These are phyloP conservation scores for Chymomyza procnemis DNA, from an alignment of 2,888 invertebrate species.

Conservation along the genomic window DNA sequence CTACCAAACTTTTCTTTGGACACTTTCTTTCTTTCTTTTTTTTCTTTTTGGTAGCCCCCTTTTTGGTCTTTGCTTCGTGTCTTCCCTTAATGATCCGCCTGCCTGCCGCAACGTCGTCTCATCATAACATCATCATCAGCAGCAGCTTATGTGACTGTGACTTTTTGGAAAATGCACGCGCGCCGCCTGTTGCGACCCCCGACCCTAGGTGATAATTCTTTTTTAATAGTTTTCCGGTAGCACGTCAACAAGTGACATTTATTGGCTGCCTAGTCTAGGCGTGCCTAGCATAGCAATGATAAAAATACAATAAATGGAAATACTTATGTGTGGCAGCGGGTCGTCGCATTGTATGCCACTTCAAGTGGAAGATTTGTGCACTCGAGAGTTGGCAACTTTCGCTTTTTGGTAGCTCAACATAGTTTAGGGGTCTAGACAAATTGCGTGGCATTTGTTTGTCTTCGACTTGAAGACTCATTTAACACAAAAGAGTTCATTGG, in stretches of 20 bases:
- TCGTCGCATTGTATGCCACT: neutral
- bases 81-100: slow-evolving; percentile 26
- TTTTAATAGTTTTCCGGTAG: slow-evolving; percentile 73
- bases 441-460: slow-evolving; percentile 5
- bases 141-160: slow-evolving; percentile 31
- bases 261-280: slow-evolving; percentile 39
- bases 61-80: slow-evolving; percentile 33
- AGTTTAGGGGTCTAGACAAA: slow-evolving; percentile 18
- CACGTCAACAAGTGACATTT: slow-evolving; percentile 68
- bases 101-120: slow-evolving; percentile 49
- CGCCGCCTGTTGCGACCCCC: neutral
- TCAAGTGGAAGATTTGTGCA: slow-evolving; percentile 37
- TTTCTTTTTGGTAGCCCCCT: neutral
- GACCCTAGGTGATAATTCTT: slow-evolving; percentile 64
- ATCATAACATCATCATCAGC: slow-evolving; percentile 33
- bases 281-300: slow-evolving; percentile 52
- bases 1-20: slow-evolving; percentile 15
- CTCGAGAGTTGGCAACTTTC: slow-evolving; percentile 42
- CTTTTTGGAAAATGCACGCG: slow-evolving; percentile 22
- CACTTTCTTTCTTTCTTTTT: too few species aligned
- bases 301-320: neutral
- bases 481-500: slow-evolving; percentile 26
- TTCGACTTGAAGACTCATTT: slow-evolving; percentile 23
- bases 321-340: neutral
- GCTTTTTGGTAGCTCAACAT: slow-evolving; percentile 23